A percentile compares a stretch with the other conserved stretches of the same genome.
These are phyloP conservation scores for Lemur catta DNA, from an alignment of 2,797 vertebrate species.

Conservation along the genomic window DNA sequence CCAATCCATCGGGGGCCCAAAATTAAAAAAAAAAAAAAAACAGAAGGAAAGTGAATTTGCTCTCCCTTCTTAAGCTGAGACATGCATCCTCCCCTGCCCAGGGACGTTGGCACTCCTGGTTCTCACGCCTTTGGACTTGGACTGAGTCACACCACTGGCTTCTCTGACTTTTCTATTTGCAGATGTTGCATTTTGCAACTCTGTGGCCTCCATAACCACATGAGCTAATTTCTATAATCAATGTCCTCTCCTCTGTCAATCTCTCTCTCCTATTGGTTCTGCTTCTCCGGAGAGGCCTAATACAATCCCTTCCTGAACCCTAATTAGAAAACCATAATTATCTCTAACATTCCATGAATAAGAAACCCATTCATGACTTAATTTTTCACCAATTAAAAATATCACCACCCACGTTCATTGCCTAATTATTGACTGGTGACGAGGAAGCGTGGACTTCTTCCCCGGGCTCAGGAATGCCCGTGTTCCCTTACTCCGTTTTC, in stretches of 20 bases:
- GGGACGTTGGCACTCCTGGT: no score
- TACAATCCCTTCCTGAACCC: not conserved
- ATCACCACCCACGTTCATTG: not conserved
- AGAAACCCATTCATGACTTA: not conserved
- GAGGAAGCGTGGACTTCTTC: rapidly evolving
- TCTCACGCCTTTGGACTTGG: not conserved
- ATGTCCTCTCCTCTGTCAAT: not conserved
- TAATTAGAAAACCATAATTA: not conserved
- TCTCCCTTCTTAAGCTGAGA: not conserved
- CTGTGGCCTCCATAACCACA: not conserved
- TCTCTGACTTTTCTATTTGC: not conserved
- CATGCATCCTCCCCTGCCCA: no score
- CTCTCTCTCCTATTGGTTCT: not conserved
- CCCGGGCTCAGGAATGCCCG: rapidly evolving
- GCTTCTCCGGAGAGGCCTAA: not conserved
- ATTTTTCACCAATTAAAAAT: not conserved
- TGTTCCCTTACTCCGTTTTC: not conserved
- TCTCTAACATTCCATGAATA: not conserved
- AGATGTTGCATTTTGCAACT: not conserved
- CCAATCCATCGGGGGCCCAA: no score
- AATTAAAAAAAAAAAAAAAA: no score
- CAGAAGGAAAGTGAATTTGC: not conserved
- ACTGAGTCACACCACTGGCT: no score
- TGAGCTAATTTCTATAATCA: not conserved
- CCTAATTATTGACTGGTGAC: not conserved